Evolutionary conservation across 2,113 vertebrate genomes (phyloP), one percentile per base, ranked within the genome.

Genomic region (Poecilia latipinna): DNA sequence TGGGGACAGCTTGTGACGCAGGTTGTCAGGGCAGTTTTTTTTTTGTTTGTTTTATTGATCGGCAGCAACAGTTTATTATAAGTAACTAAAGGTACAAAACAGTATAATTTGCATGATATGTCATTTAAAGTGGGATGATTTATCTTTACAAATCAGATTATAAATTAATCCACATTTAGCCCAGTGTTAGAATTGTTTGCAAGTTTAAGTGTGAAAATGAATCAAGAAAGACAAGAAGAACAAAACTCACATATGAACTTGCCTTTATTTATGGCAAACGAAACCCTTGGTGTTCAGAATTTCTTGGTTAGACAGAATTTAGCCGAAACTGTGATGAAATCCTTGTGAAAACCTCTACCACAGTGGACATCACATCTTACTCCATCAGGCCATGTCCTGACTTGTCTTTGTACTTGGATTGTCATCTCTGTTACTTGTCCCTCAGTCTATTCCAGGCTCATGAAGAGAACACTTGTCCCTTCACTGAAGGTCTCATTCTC

Each of bases 401-500:
- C 10, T 70, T 63, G 29, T 32, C 61, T 73, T 72, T 10, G 2
- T 28, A 28, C 28, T 60, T 68, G 4, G 65, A 64, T 29, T 73
- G 44, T 62, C 57, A 65, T 70, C 75, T 81, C 32, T 65, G 82
- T 85, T 60, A 68, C 79, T 73, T 86, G 31, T 70, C 71, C 60
- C 29, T 75, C 10, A 12, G 33, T 71, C 84, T 88, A 82, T 85
- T 88, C 79, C 66, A 78, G 74, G 87, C 82, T 68, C 28, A 26
- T 60, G 42, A n/a, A 44, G 35, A 61, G 37, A 60, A 0, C 68
- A 54, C 22, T 60, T 24, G 12, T 37, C 28, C 37, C 17, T 69
- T 44, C 64, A 75, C 73, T 70, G 37, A 80, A 75, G 73, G 75
- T 84, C 82, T 78, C 84, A 93, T 91, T 87, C 89, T 62, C 89